Base-by-base conservation (phyloP, 2,888 invertebrate genomes). In the Plagiodera versicolora region DNA sequence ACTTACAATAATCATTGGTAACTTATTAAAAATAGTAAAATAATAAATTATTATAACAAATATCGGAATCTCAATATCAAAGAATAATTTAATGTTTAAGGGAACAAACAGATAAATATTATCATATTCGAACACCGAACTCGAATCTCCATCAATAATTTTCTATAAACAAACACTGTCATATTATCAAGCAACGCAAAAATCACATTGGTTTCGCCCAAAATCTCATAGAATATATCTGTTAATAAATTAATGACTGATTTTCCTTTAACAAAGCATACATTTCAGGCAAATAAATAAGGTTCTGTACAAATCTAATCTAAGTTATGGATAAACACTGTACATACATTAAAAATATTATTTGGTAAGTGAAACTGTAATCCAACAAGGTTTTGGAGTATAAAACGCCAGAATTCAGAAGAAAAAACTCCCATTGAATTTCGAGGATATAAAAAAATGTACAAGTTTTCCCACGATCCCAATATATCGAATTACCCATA, bases 1-100 rank as follows among this genome's bases (percentile, higher is more conserved):
- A 56, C 67, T 68, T 65, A 61, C 51, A 69, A 70, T 68, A 69
- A 70, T 68, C 64, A 65, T 67, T 69, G 71, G 70, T 71, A 70
- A 71, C 69, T 70, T 61, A 69, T 55, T 60, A 61, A 54, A 62
- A 65, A 63, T 60, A 65, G 58, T 45, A 51, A 63, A 64, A 62
- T 58, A 67, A 67, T 65, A 63, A 64, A 67, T 58, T 66, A 68
- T 66, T 65, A 60, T 63, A 65, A 60, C 59, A 61, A 67, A 67
- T 60, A 66, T 67, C 70, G 69, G 68, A 71, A 70, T 67, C 67
- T 67, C 63, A 58, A 57, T 44, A 44, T 44, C 24, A 24, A 35
- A 57, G 52, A 63, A 60, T 60, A 63, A 58, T 55, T 59, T 55
- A 59, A 63, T 45, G 50, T 39, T 51, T 60, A 47, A 52, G 48